phyloP scores from a whole-genome alignment of 1,140 invertebrate genomes.

The Lepidurus arcticus region DNA sequence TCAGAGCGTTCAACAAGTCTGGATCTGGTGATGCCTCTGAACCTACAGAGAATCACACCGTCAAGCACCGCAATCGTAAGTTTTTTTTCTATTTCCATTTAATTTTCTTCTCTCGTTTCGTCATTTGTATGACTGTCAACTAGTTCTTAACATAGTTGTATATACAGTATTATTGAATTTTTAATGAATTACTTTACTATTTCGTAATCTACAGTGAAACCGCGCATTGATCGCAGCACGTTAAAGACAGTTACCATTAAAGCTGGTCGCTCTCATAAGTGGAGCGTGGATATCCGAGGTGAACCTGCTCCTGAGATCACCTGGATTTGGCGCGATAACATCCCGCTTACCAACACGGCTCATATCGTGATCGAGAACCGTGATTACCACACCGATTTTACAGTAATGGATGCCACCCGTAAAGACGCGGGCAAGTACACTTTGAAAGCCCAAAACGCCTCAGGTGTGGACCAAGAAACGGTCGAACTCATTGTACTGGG shows the following conservation, averaged over 20 bases:
- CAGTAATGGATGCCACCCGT: conserved; percentile 70
- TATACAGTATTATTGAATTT: conserved; percentile 22
- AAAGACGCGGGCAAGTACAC: conserved; percentile 89
- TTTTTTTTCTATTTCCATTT: conserved; percentile 8
- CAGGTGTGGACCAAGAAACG: conserved; percentile 80
- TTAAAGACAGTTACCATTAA: conserved; percentile 81
- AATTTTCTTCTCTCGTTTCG: background rate
- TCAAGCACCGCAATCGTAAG: conserved; percentile 89
- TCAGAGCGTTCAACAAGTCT: conserved; percentile 86
- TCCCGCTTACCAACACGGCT: conserved; percentile 72
- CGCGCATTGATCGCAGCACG: conserved; percentile 83
- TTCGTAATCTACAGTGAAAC: conserved; percentile 62
- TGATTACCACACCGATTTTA: conserved; percentile 87
- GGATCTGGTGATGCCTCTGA: conserved; percentile 80
- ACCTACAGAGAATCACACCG: conserved; percentile 82
- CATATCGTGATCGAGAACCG: conserved; percentile 81
- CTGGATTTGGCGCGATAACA: conserved; percentile 80
- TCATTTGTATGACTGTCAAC: conserved; percentile 21
- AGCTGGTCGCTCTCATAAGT: conserved; percentile 83
- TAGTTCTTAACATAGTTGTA: conserved; percentile 12
- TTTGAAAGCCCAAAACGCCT: conserved; percentile 78
- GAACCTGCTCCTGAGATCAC: conserved; percentile 79
- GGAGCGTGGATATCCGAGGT: conserved; percentile 82
- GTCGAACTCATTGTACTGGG: conserved; percentile 84
- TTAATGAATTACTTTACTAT: conserved; percentile 28